Conservation (phyloP, 2,797 vertebrate species). For the Danio choprae region DNA sequence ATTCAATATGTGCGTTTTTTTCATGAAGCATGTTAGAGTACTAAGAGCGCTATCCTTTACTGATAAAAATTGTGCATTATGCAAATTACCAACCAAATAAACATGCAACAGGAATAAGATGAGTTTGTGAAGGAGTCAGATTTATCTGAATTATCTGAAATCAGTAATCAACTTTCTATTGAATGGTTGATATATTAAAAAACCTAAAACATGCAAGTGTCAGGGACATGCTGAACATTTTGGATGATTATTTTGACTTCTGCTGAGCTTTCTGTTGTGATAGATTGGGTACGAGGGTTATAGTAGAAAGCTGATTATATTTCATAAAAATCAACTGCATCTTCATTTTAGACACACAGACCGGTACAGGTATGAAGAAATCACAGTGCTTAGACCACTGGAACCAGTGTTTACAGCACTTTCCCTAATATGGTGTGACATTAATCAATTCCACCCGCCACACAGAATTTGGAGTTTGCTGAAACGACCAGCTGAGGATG, state of each 20-base stretch:
- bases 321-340: neutral
- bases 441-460: constrained; percentile 64
- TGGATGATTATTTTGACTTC: neutral
- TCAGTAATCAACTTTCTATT: neutral
- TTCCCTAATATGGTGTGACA: constrained; percentile 60
- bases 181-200: too few species aligned
- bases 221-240: neutral
- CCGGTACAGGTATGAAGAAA: constrained; percentile 33
- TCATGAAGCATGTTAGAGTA: too few species aligned
- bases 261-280: neutral
- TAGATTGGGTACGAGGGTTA: neutral
- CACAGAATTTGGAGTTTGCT: constrained; percentile 56
- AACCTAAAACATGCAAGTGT: too few species aligned
- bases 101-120: neutral
- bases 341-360: constrained; percentile 72
- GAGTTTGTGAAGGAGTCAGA: neutral
- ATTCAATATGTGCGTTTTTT: neutral
- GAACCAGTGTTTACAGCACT: constrained; percentile 58
- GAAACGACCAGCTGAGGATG: constrained; percentile 44
- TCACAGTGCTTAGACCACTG: constrained; percentile 62
- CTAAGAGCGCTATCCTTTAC: neutral
- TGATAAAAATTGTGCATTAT: neutral
- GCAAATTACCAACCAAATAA: neutral
- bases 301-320: neutral
- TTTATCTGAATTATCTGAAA: neutral